Evolutionary conservation across 2,888 invertebrate species (phyloP).

Genomic region (Cephalotes varians): DNA sequence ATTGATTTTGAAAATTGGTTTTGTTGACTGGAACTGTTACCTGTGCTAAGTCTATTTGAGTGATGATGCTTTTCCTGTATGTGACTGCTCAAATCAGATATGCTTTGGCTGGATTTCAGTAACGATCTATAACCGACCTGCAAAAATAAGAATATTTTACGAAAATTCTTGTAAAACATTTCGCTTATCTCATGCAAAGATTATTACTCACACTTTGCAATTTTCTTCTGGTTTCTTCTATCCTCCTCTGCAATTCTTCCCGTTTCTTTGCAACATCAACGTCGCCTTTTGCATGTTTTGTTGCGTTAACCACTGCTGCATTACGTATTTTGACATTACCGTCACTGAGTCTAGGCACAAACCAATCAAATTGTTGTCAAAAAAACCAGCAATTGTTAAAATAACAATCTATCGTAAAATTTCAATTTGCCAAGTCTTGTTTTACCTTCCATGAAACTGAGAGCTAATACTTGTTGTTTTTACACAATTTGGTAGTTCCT

Average conservation of each 20-base stretch:
- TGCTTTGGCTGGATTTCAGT: constrained; percentile 94
- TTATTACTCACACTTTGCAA: constrained; percentile 92
- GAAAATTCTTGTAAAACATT: neutral
- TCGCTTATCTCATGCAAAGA: neutral
- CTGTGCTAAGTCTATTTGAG: constrained; percentile 81
- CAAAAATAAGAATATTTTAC: neutral
- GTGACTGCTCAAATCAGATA: constrained; percentile 92
- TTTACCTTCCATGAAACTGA: constrained; percentile 84
- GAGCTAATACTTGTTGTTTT: constrained; percentile 85
- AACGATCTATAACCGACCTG: constrained; percentile 93
- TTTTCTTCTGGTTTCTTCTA: constrained; percentile 94
- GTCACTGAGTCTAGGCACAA: constrained; percentile 67
- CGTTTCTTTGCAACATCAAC: constrained; percentile 89
- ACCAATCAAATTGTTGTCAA: neutral
- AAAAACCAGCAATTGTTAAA: neutral
- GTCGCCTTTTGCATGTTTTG: constrained; percentile 88
- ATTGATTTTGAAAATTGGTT: constrained; percentile 81
- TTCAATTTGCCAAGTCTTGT: neutral
- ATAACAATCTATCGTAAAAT: neutral
- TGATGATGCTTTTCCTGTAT: constrained; percentile 87
- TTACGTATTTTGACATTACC: constrained; percentile 85
- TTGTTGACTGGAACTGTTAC: constrained; percentile 81
- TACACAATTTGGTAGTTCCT: constrained; percentile 83
- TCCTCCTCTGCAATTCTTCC: constrained; percentile 93
- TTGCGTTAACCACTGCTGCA: constrained; percentile 87